These are phyloP conservation scores for Acleris cristana DNA, from an alignment of 2,888 invertebrate genomes.

Conservation along the genomic window DNA sequence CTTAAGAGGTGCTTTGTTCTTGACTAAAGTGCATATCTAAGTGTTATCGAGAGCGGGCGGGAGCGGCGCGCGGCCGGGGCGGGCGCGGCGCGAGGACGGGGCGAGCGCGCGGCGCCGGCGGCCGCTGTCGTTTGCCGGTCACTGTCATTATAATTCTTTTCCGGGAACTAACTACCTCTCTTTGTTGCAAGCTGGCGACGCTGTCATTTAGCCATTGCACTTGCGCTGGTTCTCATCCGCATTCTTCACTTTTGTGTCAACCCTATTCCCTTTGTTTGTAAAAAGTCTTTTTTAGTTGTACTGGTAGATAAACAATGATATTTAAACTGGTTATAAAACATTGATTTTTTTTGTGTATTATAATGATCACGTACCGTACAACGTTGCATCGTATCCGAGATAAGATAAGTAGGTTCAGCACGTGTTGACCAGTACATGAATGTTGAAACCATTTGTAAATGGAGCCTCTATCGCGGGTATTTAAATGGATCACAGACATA, in stretches of 20 bases:
- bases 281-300: too few relatives aligned
- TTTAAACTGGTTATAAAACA: too few relatives aligned
- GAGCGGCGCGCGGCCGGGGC: slow-evolving; percentile 52
- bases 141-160: slow-evolving; percentile 52
- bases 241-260: neutral
- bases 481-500: too few relatives aligned
- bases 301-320: too few relatives aligned
- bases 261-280: too few relatives aligned
- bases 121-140: slow-evolving; percentile 47
- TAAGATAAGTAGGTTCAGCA: neutral
- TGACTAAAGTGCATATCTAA: slow-evolving; percentile 50
- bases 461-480: too few relatives aligned
- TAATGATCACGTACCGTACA: too few relatives aligned
- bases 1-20: slow-evolving; percentile 58
- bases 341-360: too few relatives aligned
- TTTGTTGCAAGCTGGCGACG: slow-evolving; percentile 52
- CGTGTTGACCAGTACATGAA: neutral
- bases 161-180: slow-evolving; percentile 57
- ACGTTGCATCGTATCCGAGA: too few relatives aligned
- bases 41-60: slow-evolving; percentile 31
- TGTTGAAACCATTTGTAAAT: too few relatives aligned
- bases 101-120: slow-evolving; percentile 51
- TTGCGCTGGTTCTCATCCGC: neutral
- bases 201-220: slow-evolving; percentile 40
- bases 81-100: slow-evolving; percentile 51